A percentile compares a stretch with the other conserved stretches of the same genome.
Evolutionary conservation across 2,888 invertebrate genomes (phyloP).

Genomic region (Ophion slaviceki): DNA sequence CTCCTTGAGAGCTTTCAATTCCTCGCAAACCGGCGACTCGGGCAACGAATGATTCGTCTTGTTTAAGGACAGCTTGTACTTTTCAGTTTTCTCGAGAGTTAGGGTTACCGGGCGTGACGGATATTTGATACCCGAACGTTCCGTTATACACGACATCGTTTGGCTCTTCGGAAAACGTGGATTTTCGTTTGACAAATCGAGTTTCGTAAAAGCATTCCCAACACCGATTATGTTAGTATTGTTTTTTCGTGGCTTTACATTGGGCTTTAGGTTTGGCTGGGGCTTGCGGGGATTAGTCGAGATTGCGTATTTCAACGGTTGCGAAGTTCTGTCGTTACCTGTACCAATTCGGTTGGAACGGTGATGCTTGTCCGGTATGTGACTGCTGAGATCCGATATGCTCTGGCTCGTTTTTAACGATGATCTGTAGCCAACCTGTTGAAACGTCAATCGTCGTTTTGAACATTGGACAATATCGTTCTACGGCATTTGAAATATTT

Average conservation of each 20-base stretch:
- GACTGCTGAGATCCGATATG: conserved; percentile 91
- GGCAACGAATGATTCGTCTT: conserved; percentile 88
- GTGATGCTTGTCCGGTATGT: conserved; percentile 85
- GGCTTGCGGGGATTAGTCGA: conserved; percentile 80
- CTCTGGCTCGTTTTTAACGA: conserved; percentile 94
- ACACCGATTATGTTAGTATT: conserved; percentile 77
- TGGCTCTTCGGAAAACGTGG: conserved; percentile 76
- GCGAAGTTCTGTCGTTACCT: conserved; percentile 77
- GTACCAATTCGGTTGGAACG: conserved; percentile 78
- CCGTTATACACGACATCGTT: conserved; percentile 77
- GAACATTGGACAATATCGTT: not conserved
- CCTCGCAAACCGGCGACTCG: conserved; percentile 92
- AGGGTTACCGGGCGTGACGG: conserved; percentile 78
- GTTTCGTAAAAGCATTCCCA: conserved; percentile 76
- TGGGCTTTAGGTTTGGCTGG: conserved; percentile 76
- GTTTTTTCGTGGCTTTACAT: conserved; percentile 76
- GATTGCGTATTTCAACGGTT: conserved; percentile 78
- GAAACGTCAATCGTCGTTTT: conserved; percentile 27
- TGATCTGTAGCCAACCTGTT: conserved; percentile 90
- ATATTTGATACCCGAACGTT: conserved; percentile 73
- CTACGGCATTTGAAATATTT: too few species aligned
- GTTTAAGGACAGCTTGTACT: conserved; percentile 81
- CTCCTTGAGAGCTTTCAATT: conserved; percentile 85
- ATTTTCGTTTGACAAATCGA: conserved; percentile 75
- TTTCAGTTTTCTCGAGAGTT: conserved; percentile 80